A percentile compares a stretch with the other conserved stretches of the same genome.
phyloP scores from a whole-genome alignment of 2,797 vertebrate genomes.

The Ctenochaetus hawaiiensis region DNA sequence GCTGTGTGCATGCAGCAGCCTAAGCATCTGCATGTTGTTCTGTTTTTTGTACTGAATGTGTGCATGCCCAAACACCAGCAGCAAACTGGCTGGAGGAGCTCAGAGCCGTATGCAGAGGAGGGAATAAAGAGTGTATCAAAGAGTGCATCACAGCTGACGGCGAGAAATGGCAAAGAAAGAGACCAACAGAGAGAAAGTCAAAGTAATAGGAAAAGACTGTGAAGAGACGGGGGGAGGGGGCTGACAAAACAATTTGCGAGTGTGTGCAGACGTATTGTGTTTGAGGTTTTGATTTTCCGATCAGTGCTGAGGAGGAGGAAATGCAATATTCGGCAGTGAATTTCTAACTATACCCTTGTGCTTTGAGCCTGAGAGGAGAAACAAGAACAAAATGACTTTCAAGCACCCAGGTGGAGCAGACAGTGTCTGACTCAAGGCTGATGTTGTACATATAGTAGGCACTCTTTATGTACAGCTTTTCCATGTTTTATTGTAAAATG shows the following conservation, averaged over 20 bases:
- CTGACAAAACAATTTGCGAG: constrained; percentile 37
- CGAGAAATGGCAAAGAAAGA: constrained; percentile 53
- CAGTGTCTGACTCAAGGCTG: constrained; percentile 29
- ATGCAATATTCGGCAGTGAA: constrained; percentile 59
- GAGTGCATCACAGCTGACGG: constrained; percentile 62
- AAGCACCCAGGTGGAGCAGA: constrained; percentile 4
- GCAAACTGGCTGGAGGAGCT: constrained; percentile 71
- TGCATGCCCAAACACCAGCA: constrained; percentile 63
- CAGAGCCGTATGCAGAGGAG: constrained; percentile 73
- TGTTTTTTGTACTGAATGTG: constrained; percentile 40
- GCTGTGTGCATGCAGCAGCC: constrained; percentile 30
- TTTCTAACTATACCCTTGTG: constrained; percentile 35
- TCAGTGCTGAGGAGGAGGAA: constrained; percentile 71
- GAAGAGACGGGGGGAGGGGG: neutral
- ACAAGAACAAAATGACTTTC: constrained; percentile 40
- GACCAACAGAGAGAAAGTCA: constrained; percentile 56
- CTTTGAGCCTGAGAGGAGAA: constrained; percentile 11
- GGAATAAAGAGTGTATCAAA: constrained; percentile 68
- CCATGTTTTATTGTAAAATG: constrained; percentile 24
- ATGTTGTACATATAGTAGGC: constrained; percentile 25
- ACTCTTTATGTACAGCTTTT: neutral
- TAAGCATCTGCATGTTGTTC: constrained; percentile 51
- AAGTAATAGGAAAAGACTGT: constrained; percentile 35
- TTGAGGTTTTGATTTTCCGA: constrained; percentile 64
- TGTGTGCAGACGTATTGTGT: constrained; percentile 54